Evolutionary conservation across 2,888 invertebrate species (phyloP), one percentile per base, ranked within the genome.

Genomic region (Plagiodera versicolora): DNA sequence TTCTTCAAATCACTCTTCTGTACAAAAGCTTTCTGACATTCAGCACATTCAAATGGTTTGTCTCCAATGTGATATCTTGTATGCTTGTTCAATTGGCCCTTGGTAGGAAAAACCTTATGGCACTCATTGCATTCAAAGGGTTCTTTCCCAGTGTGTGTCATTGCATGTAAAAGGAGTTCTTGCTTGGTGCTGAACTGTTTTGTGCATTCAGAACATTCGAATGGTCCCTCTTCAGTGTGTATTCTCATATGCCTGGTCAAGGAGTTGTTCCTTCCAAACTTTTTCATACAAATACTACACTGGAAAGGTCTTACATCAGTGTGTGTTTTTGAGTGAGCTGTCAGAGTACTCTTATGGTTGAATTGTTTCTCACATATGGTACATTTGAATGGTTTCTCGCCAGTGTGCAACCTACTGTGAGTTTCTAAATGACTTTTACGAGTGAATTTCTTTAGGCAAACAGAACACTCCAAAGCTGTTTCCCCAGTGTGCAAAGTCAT

Each of bases 301-400:
- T n/a, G 5, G 32, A 32, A 32, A 10, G 32, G 32, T 32, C 9
- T 32, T 11, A 10, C 32, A 2, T 11, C 32, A 11, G 32, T 84
- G 74, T 91, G 91, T 20, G 85, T 82, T 53, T 86, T 83, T 64
- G 85, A 81, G 74, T 91, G 91, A 71, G 88, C 87, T 47, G 85
- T 83, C 61, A 91, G 79, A 71, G 6, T 39, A 4, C 14, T 39
- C 39, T 14, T 39, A n/a, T 8, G n/a, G 14, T 4, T 14, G 14
- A 39, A 39, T 39, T n/a, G n/a, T 11, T n/a, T 39, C 39, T 2
- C 4, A 39, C 39, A 32, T 6, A 32, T 11, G 11, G 10, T 11
- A 39, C 39, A 39, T 39, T 39, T 14, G 39, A 39, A 39, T 14
- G 14, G 39, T 14, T n/a, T 2, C 14, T 39, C 39, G 14, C 39